Base-by-base conservation (phyloP, 1,140 invertebrate species). In the Wiebesia pumilae region DNA sequence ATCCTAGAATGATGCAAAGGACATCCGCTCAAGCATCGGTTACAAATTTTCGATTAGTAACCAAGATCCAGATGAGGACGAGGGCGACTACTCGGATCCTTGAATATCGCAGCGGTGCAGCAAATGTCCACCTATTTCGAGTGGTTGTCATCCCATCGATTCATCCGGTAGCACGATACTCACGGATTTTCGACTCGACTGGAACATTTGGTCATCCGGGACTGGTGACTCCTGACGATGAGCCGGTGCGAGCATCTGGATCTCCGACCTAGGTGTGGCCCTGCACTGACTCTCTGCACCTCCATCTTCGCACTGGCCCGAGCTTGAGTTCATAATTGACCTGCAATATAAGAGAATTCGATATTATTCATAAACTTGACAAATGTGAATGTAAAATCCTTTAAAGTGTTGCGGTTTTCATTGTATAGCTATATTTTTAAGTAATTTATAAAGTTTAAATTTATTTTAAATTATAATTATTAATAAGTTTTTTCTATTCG, bases 141-240 rank as follows among this genome's bases (percentile, higher is more conserved):
- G 27, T 24, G 58, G 58, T 14, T 19, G 91, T 93, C 93, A 93
- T 91, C 92, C 92, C 67, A 82, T 87, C 81, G 88, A 89, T 27
- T 92, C 90, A n/a, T 93, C 91, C 47, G 93, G 93, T 33, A 93
- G 87, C 73, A 93, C 88, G 89, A 93, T 93, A 90, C 92, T 93
- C 83, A 93, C 93, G 75, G 93, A 93, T 86, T 93, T 93, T 75
- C 93, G 92, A 80, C 85, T 90, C n/a, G 87, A 84, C 33, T 78
- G 81, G 79, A 0, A 0, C 14, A 24, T 0, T 7, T 21, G 58
- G 10, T 65, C 80, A 82, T 33, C 80, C 6, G 40, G 38, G 79
- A 73, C 62, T 85, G 88, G 54, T 14, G 51, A 19, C 6, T 85
- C 77, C 21, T 38, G 62, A 6, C 62, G 75, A 87, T 93, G 92